phyloP scores from a whole-genome alignment of 2,113 vertebrate species.

The Cacatua alba region DNA sequence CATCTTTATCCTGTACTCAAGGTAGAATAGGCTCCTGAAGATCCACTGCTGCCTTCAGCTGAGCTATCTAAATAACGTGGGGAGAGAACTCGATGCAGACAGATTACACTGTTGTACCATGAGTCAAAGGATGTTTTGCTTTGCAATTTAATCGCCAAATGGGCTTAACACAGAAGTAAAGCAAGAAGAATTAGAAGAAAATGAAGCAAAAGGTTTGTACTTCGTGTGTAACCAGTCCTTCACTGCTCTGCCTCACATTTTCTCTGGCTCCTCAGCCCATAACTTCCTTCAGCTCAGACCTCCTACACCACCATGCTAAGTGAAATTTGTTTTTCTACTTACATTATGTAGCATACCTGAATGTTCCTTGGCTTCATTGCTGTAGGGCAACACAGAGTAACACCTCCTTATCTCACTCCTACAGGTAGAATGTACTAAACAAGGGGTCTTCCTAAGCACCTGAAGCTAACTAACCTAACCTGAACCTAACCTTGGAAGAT shows the following conservation, averaged over 20 bases:
- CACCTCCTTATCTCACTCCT: neutral
- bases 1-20: neutral
- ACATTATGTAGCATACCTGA: neutral
- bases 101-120: neutral
- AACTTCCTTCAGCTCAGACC: neutral
- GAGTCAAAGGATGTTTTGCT: neutral
- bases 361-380: neutral
- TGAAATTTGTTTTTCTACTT: neutral
- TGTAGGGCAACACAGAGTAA: neutral
- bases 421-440: neutral
- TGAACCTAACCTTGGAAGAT: neutral
- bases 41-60: neutral
- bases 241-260: neutral
- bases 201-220: neutral
- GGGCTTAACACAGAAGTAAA: neutral
- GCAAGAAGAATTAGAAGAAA: neutral
- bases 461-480: neutral
- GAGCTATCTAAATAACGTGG: neutral
- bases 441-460: neutral
- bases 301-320: neutral
- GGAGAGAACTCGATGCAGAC: neutral
- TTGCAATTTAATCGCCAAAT: neutral
- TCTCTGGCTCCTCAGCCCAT: neutral
- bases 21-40: neutral
- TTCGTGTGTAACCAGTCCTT: neutral